These are phyloP conservation scores for Junonia oenone DNA, from an alignment of 2,888 invertebrate genomes.

Conservation along the genomic window DNA sequence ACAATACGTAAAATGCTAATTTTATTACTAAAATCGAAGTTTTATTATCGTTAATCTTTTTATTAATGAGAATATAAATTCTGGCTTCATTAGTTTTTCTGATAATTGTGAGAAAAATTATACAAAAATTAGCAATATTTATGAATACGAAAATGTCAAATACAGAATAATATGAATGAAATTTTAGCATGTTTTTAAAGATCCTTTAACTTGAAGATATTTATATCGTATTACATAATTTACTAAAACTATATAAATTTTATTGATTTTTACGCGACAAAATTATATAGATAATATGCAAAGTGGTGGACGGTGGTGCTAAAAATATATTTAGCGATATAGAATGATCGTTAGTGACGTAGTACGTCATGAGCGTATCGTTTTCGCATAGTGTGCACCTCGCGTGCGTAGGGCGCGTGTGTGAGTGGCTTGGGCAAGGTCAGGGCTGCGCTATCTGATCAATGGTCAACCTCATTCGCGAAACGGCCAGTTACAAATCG, in stretches of 20 bases:
- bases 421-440: conserved; percentile 73
- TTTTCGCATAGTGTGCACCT: conserved; percentile 46
- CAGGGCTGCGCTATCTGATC: conserved; percentile 73
- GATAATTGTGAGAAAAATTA: conserved; percentile 12
- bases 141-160: conserved; percentile 9
- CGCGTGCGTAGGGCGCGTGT: conserved; percentile 58
- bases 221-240: not conserved
- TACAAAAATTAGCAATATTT: not conserved
- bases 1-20: conserved; percentile 16
- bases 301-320: not conserved
- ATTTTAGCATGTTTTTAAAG: not conserved
- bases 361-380: conserved; percentile 17
- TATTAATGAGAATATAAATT: conserved; percentile 12
- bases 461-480: conserved; percentile 67
- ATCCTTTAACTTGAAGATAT: not conserved
- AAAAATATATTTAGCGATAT: not conserved
- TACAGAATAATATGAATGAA: not conserved
- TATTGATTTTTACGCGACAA: not conserved
- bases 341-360: not conserved
- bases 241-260: not conserved
- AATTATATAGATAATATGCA: not conserved
- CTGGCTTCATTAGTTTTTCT: conserved; percentile 4
- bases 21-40: conserved; percentile 3
- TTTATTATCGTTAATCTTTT: conserved; percentile 14
- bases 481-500: conserved; percentile 46